Evolutionary conservation across 2,113 vertebrate species (phyloP).

Genomic region (Brienomyrus longianalis): DNA sequence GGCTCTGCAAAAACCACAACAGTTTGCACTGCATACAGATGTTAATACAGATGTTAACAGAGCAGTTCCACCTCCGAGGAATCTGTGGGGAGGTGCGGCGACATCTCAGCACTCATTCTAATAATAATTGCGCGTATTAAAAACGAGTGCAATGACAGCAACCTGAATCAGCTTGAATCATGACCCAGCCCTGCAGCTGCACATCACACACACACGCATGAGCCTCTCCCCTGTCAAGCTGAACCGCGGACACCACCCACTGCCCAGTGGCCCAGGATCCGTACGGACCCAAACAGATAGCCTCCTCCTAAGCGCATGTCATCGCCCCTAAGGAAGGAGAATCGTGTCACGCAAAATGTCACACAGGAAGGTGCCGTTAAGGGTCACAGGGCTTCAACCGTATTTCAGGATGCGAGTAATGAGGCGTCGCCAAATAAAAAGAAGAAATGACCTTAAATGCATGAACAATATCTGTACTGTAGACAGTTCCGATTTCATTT

Average conservation of each 20-base stretch:
- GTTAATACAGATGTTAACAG: not conserved
- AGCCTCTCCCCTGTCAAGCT: not conserved
- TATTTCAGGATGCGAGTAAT: not conserved
- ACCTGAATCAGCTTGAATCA: not conserved
- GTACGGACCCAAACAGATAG: not conserved
- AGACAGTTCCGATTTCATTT: not conserved
- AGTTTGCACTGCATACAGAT: not conserved
- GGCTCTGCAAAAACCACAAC: not conserved
- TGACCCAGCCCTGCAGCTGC: not conserved
- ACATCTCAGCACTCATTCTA: too few relatives aligned
- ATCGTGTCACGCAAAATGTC: not conserved
- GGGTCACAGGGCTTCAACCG: not conserved
- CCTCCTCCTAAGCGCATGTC: not conserved
- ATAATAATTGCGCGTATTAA: not conserved
- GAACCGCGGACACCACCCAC: not conserved
- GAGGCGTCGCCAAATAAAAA: not conserved
- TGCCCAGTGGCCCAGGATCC: not conserved
- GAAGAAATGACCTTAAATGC: not conserved
- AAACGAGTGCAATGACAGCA: not conserved
- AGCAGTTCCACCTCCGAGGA: too few relatives aligned
- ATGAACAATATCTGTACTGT: not conserved
- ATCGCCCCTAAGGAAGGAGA: not conserved
- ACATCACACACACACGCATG: not conserved
- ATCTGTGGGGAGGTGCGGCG: not conserved
- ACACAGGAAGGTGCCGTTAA: not conserved